Percentiles rank a stretch among this genome's conserved stretches.
Evolutionary conservation across 2,888 invertebrate species (phyloP).

Genomic region (Xanthorhoe spadicearia): DNA sequence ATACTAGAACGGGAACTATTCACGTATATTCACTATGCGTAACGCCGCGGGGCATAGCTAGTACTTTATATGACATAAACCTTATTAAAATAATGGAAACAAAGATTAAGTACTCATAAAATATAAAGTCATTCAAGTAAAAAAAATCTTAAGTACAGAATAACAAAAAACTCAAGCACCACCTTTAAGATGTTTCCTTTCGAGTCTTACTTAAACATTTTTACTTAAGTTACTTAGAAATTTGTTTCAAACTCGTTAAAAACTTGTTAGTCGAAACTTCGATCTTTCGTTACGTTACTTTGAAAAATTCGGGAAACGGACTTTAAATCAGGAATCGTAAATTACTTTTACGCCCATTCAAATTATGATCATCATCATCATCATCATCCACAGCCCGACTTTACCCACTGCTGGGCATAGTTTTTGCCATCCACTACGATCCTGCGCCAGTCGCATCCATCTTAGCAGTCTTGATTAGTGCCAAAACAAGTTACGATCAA

Average conservation of each 20-base stretch:
- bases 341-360: background rate
- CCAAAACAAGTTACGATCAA: background rate
- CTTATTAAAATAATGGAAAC: background rate
- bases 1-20: no score
- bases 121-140: background rate
- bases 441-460: no score
- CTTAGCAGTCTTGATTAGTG: no score
- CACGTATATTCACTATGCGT: no score
- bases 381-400: no score
- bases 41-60: no score
- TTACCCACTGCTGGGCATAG: no score
- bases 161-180: conserved; percentile 10
- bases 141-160: background rate
- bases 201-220: conserved; percentile 18
- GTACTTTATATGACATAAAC: no score
- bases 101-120: background rate
- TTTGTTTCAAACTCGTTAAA: conserved; percentile 32
- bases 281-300: conserved; percentile 23
- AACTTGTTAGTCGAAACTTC: conserved; percentile 30
- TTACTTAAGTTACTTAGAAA: conserved; percentile 12
- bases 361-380: no score
- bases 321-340: conserved; percentile 2
- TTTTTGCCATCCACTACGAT: no score
- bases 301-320: conserved; percentile 15
- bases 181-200: conserved; percentile 10